These are phyloP conservation scores for Xanthorhoe designata DNA, from an alignment of 2,888 invertebrate genomes.

Conservation along the genomic window DNA sequence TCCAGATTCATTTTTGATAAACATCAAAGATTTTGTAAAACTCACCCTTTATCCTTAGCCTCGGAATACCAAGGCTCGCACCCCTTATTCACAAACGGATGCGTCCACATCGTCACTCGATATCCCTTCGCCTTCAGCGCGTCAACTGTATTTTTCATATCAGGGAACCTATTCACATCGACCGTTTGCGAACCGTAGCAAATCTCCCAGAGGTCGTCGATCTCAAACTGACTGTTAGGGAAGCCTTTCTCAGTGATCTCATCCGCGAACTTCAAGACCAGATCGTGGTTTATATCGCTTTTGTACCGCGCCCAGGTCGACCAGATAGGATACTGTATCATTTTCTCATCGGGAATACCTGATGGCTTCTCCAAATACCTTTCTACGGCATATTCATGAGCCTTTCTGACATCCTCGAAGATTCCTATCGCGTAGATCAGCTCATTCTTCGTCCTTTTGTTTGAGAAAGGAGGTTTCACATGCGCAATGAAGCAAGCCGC, in stretches of 20 bases:
- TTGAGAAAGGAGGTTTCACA: slow-evolving; percentile 77
- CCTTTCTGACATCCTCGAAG: slow-evolving; percentile 82
- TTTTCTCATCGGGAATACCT: slow-evolving; percentile 82
- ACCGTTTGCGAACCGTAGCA: slow-evolving; percentile 87
- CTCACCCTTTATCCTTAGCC: slow-evolving; percentile 75
- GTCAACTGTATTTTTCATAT: slow-evolving; percentile 79
- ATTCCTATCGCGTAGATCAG: slow-evolving; percentile 87
- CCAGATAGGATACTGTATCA: slow-evolving; percentile 88
- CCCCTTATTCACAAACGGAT: slow-evolving; percentile 87
- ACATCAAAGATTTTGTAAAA: background rate
- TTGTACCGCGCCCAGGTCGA: slow-evolving; percentile 88
- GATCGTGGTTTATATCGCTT: slow-evolving; percentile 78
- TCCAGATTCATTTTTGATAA: no score
- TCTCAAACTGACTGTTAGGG: slow-evolving; percentile 85
- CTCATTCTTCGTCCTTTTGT: slow-evolving; percentile 66
- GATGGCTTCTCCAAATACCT: slow-evolving; percentile 86
- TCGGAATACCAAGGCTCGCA: slow-evolving; percentile 83
- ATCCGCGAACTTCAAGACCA: slow-evolving; percentile 79
- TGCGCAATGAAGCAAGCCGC: slow-evolving; percentile 82
- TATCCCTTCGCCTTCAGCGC: slow-evolving; percentile 76
- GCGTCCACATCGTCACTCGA: slow-evolving; percentile 87
- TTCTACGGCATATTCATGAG: slow-evolving; percentile 87
- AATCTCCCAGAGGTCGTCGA: slow-evolving; percentile 88
- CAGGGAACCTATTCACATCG: slow-evolving; percentile 80
- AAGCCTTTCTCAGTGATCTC: slow-evolving; percentile 81